Base-by-base conservation (phyloP, 2,797 vertebrate genomes). In the Thamnophis elegans region DNA sequence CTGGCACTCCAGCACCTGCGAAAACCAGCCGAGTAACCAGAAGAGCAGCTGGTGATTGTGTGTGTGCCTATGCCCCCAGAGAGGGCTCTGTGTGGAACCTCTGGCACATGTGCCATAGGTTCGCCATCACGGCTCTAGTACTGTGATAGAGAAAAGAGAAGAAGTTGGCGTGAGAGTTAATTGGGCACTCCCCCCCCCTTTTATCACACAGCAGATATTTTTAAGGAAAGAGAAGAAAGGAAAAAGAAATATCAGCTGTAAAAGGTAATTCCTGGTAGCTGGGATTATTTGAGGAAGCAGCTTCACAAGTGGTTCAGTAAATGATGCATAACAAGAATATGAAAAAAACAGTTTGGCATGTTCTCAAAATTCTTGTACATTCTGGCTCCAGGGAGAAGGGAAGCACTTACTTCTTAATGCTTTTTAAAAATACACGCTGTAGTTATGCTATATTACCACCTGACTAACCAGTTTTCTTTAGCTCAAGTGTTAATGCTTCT, bases 401-500 rank as follows among this genome's bases (percentile, higher is more conserved):
- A 78, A 93, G 85, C 16, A 87, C 22, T 88, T 60, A 28, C 26
- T 51, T 20, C 54, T 89, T 68, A 8, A 90, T 51, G 85, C 28
- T 78, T 88, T 32, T 32, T 59, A 36, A 73, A 73, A 60, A 85
- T 88, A 42, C 1, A n/a, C 32, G 26, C 36, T 16, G 7, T 89
- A 36, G 82, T 58, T 56, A 90, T 51, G 42, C 32, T 82, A 10
- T 60, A 88, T 54, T 55, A 78, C 65, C 36, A 42, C 55, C n/a
- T 82, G 26, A 59, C 85, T 85, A 59, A 73, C 36, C 32, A 53
- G 42, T 42, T 78, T 90, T 90, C 55, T 55, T 90, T 88, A 91
- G 89, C 91, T 90, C 89, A 65, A 59, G 85, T n/a, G 54, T 94
- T 92, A 93, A 89, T 91, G 93, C 92, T 92, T 93, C 89, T 88